Percentiles rank a stretch among this genome's conserved stretches.
These are phyloP conservation scores for Leptinotarsa tumamoca DNA, from an alignment of 2,888 invertebrate species.

Conservation along the genomic window DNA sequence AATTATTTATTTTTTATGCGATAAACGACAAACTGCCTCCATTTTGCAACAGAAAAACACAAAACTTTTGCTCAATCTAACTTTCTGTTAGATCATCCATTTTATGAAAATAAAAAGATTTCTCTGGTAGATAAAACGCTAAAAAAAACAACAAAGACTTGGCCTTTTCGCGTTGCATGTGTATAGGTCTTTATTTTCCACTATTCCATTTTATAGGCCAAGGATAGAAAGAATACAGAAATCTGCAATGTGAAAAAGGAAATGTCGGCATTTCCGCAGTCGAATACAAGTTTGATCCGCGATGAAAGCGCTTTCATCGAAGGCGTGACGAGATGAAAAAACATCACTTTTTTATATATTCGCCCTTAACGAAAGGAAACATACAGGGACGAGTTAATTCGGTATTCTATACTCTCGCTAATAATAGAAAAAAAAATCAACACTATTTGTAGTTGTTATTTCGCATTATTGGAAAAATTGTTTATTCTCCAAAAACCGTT, in stretches of 20 bases:
- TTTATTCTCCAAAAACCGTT: too few species aligned
- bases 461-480: too few species aligned
- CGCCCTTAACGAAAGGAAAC: neutral
- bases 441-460: too few species aligned
- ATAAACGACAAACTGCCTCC: too few species aligned
- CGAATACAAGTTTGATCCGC: neutral
- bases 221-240: neutral
- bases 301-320: neutral
- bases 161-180: neutral
- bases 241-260: neutral
- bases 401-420: too few species aligned
- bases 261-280: neutral
- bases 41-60: too few species aligned
- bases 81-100: too few species aligned
- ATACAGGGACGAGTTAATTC: neutral
- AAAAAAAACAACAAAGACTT: neutral
- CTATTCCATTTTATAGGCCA: neutral
- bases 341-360: neutral
- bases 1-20: too few species aligned
- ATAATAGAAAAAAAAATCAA: too few species aligned
- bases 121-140: neutral
- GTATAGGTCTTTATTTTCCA: neutral
- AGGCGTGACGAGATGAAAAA: neutral
- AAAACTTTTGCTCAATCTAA: too few species aligned
- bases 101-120: neutral